Evolutionary conservation across 2,113 vertebrate species (phyloP).

Genomic region (Macrotus californicus): DNA sequence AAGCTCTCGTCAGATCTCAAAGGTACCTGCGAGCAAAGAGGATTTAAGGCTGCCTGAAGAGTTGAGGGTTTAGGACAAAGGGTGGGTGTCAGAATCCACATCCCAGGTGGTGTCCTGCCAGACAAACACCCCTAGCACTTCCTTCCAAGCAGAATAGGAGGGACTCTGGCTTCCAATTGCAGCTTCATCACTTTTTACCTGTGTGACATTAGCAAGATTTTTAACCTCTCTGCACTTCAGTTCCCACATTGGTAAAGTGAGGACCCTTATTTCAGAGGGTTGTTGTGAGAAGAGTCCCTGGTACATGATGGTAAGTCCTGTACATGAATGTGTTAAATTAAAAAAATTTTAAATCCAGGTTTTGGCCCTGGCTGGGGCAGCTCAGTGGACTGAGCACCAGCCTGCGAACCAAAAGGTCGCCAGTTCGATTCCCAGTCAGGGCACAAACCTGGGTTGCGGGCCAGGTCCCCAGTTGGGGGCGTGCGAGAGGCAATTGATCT

Average conservation of each 20-base stretch:
- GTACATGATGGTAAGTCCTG: not conserved
- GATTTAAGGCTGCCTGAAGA: not conserved
- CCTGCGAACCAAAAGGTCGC: too few relatives aligned
- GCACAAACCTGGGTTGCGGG: too few relatives aligned
- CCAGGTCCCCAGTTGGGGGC: too few relatives aligned
- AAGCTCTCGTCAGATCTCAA: conserved; percentile 6
- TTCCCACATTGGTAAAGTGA: not conserved
- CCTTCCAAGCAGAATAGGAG: not conserved
- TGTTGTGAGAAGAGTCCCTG: not conserved
- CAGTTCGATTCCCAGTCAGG: too few relatives aligned
- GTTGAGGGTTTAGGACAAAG: not conserved
- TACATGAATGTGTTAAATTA: not conserved
- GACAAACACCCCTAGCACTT: not conserved
- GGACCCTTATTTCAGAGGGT: not conserved
- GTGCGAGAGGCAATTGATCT: too few relatives aligned
- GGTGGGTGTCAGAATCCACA: not conserved
- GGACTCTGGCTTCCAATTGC: not conserved
- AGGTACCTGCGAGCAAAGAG: not conserved
- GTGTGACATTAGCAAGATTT: not conserved
- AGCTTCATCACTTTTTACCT: not conserved
- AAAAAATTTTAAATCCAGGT: too few relatives aligned
- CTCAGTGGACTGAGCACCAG: too few relatives aligned
- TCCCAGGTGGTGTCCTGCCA: not conserved
- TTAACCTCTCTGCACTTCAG: not conserved
- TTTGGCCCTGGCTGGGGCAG: too few relatives aligned